Evolutionary conservation across 2,797 vertebrate species (phyloP).

Genomic region (Emydoidea blandingii): DNA sequence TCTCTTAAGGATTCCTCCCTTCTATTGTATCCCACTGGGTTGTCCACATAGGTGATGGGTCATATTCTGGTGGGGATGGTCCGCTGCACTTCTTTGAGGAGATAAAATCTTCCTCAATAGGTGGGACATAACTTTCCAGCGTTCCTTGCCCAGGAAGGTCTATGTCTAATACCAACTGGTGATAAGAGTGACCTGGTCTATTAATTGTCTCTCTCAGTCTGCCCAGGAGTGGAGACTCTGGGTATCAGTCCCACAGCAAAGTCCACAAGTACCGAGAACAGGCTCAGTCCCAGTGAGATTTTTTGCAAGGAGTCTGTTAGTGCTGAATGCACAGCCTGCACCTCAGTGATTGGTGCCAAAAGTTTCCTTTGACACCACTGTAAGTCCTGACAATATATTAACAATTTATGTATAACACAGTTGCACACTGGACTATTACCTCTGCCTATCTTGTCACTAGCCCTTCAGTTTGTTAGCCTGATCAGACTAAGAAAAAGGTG

Average conservation of each 20-base stretch:
- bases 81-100: neutral
- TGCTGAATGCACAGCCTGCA: neutral
- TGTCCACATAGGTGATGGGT: no score
- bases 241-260: neutral
- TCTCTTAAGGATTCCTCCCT: neutral
- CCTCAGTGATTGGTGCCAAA: neutral
- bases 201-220: neutral
- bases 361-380: neutral
- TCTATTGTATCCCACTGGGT: neutral
- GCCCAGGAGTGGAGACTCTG: neutral
- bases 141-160: no score
- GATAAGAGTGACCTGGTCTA: neutral
- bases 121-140: neutral
- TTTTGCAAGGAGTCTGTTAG: neutral
- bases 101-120: neutral
- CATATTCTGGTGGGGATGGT: neutral
- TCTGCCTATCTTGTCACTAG: neutral
- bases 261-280: neutral
- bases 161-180: neutral
- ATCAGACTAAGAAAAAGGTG: neutral
- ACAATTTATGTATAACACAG: neutral
- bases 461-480: neutral
- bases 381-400: neutral
- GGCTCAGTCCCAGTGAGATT: neutral
- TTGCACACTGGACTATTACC: neutral